Evolutionary conservation across 2,113 vertebrate species (phyloP).

Genomic region (western clawed frog (Xenopus tropicalis)): UCB_Xtro_10.0 CM004443.2:138554001-138554500

Average conservation of each 20-base stretch:
- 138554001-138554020: no score
- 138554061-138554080: no score
- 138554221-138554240: slow-evolving; percentile 15
- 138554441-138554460: no score
- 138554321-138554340: slow-evolving; percentile 6
- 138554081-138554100: no score
- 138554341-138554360: not conserved
- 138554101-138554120: slow-evolving; percentile 24
- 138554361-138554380: not conserved
- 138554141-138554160: not conserved
- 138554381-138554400: not conserved
- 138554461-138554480: no score
- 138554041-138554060: no score
- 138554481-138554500: no score
- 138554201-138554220: not conserved
- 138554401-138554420: no score
- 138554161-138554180: not conserved
- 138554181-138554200: not conserved
- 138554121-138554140: not conserved
- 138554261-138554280: not conserved
- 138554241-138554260: not conserved
- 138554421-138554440: no score
- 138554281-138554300: not conserved
- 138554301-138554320: not conserved
- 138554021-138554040: no score